Base-by-base conservation (phyloP, 2,888 invertebrate species). In the Pandemis heparana region DNA sequence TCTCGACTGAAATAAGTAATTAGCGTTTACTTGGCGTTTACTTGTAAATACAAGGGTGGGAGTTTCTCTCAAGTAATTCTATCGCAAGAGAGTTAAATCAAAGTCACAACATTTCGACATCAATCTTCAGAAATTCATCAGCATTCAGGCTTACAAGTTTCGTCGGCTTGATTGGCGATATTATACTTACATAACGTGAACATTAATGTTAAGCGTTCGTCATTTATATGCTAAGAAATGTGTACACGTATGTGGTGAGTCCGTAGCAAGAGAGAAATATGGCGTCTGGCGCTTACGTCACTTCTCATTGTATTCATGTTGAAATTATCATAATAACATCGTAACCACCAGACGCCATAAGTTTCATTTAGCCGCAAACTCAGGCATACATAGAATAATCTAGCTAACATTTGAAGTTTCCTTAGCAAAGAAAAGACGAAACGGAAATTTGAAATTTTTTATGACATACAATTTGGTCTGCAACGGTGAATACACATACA, bases 341-440 rank as follows among this genome's bases (percentile, higher is more conserved):
- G 18, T 53, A 53, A 56, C 56, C 56, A 12, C 23, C 23, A 56
- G 56, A 18, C 56, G 10, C 18, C 10, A 23, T 56, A 23, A 56
- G 23, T 18, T 56, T 12, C 23, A 5, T 23, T 56, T 56, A 23
- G 56, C 56, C 12, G 23, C 23, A 12, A 18, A 23, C 18, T 9
- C 0, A 41, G 6, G 18, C 63, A 43, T 43, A 68, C 60, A 46
- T 59, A 32, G 62, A 39, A 53, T 16, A 61, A 59, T 68, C 63
- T 39, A 64, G 73, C 63, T 41, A 64, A 68, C 68, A 63, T 73
- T 73, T 69, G 67, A 68, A 59, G 72, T 68, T 69, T 12, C 39
- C 67, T 32, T 43, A 67, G 59, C 68, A 64, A 64, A 64, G 63
- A 68, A 73, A 73, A 48, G 63, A 46, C 63, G 48, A 46, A 56